Percentiles rank a stretch among this genome's conserved stretches.
These are phyloP conservation scores for Capitella teleta DNA, from an alignment of 1,140 invertebrate species.

Conservation along the genomic window DNA sequence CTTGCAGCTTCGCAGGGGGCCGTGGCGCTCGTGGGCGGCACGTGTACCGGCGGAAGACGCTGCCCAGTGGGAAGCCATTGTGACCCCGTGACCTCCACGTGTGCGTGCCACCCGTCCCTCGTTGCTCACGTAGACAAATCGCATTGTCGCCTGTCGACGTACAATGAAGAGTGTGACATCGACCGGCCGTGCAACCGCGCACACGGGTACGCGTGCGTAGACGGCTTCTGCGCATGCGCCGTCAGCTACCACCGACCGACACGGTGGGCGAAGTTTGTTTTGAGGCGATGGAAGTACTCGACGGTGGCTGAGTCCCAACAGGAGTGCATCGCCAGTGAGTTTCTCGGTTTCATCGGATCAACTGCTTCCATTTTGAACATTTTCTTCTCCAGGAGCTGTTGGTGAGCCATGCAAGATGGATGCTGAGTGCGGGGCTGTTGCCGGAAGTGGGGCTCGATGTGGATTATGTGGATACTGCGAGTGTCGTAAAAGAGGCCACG, in stretches of 20 bases:
- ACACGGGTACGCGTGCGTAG: not conserved
- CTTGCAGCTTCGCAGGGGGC: no score
- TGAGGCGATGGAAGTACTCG: not conserved
- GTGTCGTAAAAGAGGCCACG: not conserved
- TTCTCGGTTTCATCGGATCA: not conserved
- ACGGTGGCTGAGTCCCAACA: not conserved
- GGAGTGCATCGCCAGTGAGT: conserved; percentile 1
- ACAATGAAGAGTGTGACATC: not conserved
- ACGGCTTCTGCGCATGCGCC: not conserved
- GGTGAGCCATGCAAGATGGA: not conserved
- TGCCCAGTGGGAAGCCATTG: not conserved
- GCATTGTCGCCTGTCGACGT: conserved; percentile 1
- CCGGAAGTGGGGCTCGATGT: not conserved
- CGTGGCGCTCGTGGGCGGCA: no score
- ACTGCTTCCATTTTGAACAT: not conserved
- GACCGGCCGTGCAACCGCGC: not conserved
- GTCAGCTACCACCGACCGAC: not conserved
- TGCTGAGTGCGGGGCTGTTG: not conserved
- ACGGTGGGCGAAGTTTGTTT: not conserved
- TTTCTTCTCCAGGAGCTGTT: not conserved
- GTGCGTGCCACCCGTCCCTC: not conserved
- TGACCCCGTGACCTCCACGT: not conserved
- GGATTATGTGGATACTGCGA: not conserved
- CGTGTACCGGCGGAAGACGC: not conserved
- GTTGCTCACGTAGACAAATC: not conserved